Base-by-base conservation (phyloP, 2,888 invertebrate genomes). In the Andricus curvator region DNA sequence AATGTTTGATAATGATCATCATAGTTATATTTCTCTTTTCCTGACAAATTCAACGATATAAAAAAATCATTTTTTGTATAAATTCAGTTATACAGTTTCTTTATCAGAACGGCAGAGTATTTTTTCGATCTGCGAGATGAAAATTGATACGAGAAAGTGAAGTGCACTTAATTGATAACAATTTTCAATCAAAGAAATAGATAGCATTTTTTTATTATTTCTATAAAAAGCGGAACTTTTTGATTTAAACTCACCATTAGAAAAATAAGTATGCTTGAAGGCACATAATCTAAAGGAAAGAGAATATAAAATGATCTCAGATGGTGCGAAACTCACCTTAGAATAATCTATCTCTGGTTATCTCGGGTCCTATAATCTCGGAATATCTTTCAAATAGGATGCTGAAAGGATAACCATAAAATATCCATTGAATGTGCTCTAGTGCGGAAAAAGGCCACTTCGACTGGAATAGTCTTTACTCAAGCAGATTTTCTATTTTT, bases 311-410 rank as follows among this genome's bases (percentile, higher is more conserved):
- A 22, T 25, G 62, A 56, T 15, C 62, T 25, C 22, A 62, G 62
- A 25, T 62, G 62, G 15, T 62, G 22, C 15, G 13, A 25, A 62
- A 62, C 25, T 62, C 15, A 62, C 62, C 25, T 25, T 62, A 25
- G 62, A 22, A 62, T 62, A 62, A 56, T 62, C 22, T 25, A 62
- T 62, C 25, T 62, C 62, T 15, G 15, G 62, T 62, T 62, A 62
- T 62, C 62, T 62, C 25, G 15, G 25, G 25, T 62, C 62, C 25
- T 25, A 62, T 62, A 62, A 62, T 62, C 62, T 62, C 15, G 15
- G 62, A 62, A 62, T 62, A 62, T 62, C 25, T 62, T 62, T 62
- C 13, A 62, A 62, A 62, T 62, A 62, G 62, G 62, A 25, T 25
- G 62, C 62, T 15, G 62, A 62, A 25, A 62, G 62, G 25, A 22